Evolutionary conservation across 1,140 invertebrate species (phyloP).

Genomic region (Rhagoletis zephyria): DNA sequence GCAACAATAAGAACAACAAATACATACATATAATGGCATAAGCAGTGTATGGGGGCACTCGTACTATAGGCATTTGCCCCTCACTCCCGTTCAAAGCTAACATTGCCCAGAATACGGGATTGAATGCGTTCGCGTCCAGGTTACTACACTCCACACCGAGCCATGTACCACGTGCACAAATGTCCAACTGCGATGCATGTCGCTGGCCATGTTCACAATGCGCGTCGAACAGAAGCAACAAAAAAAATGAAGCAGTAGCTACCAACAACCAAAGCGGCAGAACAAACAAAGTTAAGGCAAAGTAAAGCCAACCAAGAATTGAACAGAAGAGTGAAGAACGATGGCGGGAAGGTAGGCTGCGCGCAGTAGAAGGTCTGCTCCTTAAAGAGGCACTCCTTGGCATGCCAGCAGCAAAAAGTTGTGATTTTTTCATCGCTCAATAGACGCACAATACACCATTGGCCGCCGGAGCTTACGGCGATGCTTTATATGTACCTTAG

Average conservation of each 20-base stretch:
- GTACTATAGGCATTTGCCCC: too few relatives aligned
- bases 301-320: background rate
- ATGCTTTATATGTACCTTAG: background rate
- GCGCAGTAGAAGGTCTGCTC: constrained; percentile 22
- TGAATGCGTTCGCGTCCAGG: constrained; percentile 32
- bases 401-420: constrained; percentile 20
- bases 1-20: background rate
- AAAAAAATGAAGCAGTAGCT: background rate
- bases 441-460: background rate
- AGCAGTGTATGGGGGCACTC: background rate
- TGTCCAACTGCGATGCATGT: background rate
- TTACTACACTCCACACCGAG: background rate
- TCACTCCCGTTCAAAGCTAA: background rate
- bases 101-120: too few relatives aligned
- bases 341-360: background rate
- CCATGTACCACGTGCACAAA: constrained; percentile 45
- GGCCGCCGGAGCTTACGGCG: background rate
- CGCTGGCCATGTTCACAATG: background rate
- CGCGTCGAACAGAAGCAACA: background rate
- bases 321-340: background rate
- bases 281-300: constrained; percentile 39
- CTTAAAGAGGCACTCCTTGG: constrained; percentile 48
- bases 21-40: background rate
- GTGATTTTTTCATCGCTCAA: constrained; percentile 19
- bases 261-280: background rate